phyloP scores from a whole-genome alignment of 1,140 invertebrate genomes.

The Anoplophora glabripennis region DNA sequence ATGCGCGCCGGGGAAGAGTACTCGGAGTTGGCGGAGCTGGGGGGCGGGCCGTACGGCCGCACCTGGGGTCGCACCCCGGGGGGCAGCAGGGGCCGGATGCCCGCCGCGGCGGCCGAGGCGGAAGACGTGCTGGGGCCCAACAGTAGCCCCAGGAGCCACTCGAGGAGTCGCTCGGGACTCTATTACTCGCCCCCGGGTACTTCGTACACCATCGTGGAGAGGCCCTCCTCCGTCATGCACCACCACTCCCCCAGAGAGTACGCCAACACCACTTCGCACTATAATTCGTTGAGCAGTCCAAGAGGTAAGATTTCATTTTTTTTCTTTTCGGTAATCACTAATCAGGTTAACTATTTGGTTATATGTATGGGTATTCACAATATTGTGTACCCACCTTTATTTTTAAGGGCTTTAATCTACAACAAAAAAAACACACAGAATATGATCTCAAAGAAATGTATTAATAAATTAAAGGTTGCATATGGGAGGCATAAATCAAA shows the following conservation, averaged over 20 bases:
- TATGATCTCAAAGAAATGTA: too few relatives aligned
- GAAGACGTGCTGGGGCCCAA: conserved; percentile 49
- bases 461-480: too few relatives aligned
- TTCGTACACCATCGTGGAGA: conserved; percentile 80
- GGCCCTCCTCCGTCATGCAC: conserved; percentile 70
- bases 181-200: conserved; percentile 71
- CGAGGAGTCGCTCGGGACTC: conserved; percentile 55
- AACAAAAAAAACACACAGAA: too few relatives aligned
- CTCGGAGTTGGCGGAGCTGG: conserved; percentile 54
- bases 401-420: too few relatives aligned
- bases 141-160: conserved; percentile 45
- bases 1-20: conserved; percentile 58
- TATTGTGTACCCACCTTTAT: too few relatives aligned
- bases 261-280: conserved; percentile 47
- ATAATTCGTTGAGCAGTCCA: conserved; percentile 47
- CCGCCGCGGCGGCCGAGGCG: conserved; percentile 43
- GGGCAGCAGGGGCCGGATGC: conserved; percentile 42
- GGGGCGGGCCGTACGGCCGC: conserved; percentile 49
- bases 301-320: conserved; percentile 42
- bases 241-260: conserved; percentile 58
- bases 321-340: too few relatives aligned
- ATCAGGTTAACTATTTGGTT: too few relatives aligned
- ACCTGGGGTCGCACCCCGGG: conserved; percentile 40
- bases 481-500: too few relatives aligned
- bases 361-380: too few relatives aligned